Base-by-base conservation (phyloP, 37 sponge, comb jelly and placozoan species). In the Agelas oroides region DNA sequence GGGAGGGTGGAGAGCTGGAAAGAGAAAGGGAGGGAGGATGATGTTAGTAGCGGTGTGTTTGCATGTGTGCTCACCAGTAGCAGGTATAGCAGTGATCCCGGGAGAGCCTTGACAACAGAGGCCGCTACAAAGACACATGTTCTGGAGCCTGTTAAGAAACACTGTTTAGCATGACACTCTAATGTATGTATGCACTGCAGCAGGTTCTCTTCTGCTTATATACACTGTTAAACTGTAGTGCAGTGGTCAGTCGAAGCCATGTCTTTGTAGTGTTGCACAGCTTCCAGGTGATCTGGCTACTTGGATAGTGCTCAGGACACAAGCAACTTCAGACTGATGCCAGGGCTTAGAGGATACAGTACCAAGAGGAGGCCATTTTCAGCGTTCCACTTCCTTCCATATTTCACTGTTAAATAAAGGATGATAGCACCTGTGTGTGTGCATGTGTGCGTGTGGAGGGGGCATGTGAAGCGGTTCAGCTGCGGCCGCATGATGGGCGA, bases 1-100 rank as follows among this genome's bases (percentile, higher is more conserved):
- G 85, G 85, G 17, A 84, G 41, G 23, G 70, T 36, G 23, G 34
- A 24, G 41, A 77, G 6, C 86, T 86, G 67, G 46, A n/a, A n/a
- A n/a, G 46, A 46, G 46, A 46, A 46, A 46, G 46, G 8, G 46
- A 12, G 6, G 8, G 46, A 23, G 20, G 68, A 30, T 14, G 27
- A 11, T 19, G 68, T 5, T 23, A 13, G 62, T 5, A 61, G 14
- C n/a, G 14, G 12, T 61, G 63, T 11, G 13, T 61, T 5, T 14
- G 12, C 3, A 13, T 61, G 63, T 11, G 13, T 61, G 63, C 54
- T 54, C 39, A 68, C 80, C 68, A 80, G 53, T 21, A 68, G 20
- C 16, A 79, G 24, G 40, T 61, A 53, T 5, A 53, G 32, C 24
- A 79, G 27, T 28, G 16, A 6, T 18, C 53, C 53, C 24, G 79